Conservation (phyloP, 2,113 vertebrate species). For the Scolopax mira region DNA sequence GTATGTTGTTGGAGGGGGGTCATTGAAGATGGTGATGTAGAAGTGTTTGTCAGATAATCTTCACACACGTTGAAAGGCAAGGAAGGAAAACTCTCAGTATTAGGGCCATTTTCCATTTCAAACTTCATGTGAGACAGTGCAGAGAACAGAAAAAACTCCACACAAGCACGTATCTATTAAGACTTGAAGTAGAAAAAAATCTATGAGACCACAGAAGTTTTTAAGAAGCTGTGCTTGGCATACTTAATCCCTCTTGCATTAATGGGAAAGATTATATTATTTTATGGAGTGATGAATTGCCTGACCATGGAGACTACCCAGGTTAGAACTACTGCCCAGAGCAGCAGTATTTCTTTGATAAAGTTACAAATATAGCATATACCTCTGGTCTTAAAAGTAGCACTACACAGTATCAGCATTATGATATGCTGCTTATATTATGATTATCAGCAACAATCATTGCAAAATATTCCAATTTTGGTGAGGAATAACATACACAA, state of each 20-base stretch:
- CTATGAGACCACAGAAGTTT: neutral
- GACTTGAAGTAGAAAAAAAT: neutral
- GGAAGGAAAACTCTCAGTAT: neutral
- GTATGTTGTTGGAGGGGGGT: neutral
- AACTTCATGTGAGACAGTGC: neutral
- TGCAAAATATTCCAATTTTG: neutral
- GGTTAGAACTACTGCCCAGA: neutral
- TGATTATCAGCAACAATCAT: neutral
- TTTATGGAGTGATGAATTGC: neutral
- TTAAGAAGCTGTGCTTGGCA: neutral
- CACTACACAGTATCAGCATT: too few relatives aligned
- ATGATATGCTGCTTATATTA: too few relatives aligned
- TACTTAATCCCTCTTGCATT: neutral
- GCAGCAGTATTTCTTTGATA: neutral
- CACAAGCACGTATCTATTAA: neutral
- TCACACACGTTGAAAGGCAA: neutral
- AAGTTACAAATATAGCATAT: neutral
- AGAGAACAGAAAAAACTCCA: neutral
- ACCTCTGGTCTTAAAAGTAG: neutral
- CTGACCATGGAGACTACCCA: neutral
- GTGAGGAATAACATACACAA: neutral
- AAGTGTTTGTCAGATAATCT: neutral
- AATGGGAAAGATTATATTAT: neutral
- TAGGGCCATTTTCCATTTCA: neutral
- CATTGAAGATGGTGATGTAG: neutral